These are phyloP conservation scores for Drosophila stalkeri DNA, from an alignment of 2,888 invertebrate species.

Conservation along the genomic window DNA sequence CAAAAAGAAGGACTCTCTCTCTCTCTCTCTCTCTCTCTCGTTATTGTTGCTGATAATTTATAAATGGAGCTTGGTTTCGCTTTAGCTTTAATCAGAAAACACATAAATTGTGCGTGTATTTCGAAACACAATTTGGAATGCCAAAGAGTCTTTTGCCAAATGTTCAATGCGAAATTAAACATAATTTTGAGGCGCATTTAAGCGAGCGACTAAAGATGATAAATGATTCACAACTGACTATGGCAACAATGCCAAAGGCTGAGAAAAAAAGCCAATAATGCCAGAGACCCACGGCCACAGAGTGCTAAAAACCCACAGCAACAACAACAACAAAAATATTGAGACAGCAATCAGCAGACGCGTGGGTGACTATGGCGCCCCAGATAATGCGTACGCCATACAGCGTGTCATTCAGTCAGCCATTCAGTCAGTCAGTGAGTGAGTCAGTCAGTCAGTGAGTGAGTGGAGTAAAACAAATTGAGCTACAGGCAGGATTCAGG, in stretches of 20 bases:
- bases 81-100: slow-evolving; percentile 33
- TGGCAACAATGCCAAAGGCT: slow-evolving; percentile 35
- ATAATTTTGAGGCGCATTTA: slow-evolving; percentile 64
- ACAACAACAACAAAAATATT: slow-evolving; percentile 27
- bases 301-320: slow-evolving; percentile 15
- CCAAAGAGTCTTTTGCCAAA: slow-evolving; percentile 19
- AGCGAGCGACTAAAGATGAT: slow-evolving; percentile 68
- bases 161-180: slow-evolving; percentile 60
- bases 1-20: neutral
- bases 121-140: slow-evolving; percentile 5
- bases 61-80: slow-evolving; percentile 7
- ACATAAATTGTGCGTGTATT: slow-evolving; percentile 34
- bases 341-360: slow-evolving; percentile 51
- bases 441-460: slow-evolving; percentile 19
- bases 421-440: slow-evolving; percentile 21
- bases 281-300: slow-evolving; percentile 24
- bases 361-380: slow-evolving; percentile 44
- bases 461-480: slow-evolving; percentile 35
- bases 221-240: slow-evolving; percentile 57
- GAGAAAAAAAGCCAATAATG: slow-evolving; percentile 48
- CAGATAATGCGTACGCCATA: slow-evolving; percentile 44
- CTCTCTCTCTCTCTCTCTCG: too few species aligned
- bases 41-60: slow-evolving; percentile 12
- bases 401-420: slow-evolving; percentile 37
- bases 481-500: slow-evolving; percentile 32